Evolutionary conservation across 2,888 invertebrate genomes (phyloP).

Genomic region (Blera fallax): DNA sequence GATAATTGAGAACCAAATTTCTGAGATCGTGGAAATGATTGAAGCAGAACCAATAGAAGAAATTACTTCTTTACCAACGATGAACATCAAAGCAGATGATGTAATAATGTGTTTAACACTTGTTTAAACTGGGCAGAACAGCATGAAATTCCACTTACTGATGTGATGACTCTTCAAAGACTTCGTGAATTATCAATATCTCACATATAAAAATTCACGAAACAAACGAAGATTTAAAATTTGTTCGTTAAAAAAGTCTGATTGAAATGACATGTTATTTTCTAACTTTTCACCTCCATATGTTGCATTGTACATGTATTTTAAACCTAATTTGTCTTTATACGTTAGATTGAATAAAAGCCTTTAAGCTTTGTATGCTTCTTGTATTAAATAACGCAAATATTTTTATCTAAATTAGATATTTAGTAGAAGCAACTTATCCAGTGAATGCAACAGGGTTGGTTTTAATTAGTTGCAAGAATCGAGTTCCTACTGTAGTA

Average conservation of each 20-base stretch:
- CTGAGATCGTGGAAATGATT: neutral
- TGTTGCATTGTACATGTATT: too few species aligned
- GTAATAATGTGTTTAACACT: neutral
- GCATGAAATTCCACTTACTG: neutral
- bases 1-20: neutral
- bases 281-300: neutral
- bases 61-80: neutral
- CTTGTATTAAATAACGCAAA: too few species aligned
- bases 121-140: neutral
- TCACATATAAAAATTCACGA: neutral
- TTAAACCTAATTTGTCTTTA: too few species aligned
- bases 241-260: neutral
- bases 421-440: too few species aligned
- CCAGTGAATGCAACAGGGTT: too few species aligned
- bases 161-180: neutral
- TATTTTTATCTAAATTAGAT: too few species aligned
- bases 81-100: neutral
- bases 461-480: too few species aligned
- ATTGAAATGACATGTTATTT: neutral
- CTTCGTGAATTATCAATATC: neutral
- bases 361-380: too few species aligned
- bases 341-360: too few species aligned
- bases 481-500: too few species aligned
- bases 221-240: neutral
- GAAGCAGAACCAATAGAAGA: neutral